Base-by-base conservation (phyloP, 2,113 vertebrate species). In the Siniperca knerii region DNA sequence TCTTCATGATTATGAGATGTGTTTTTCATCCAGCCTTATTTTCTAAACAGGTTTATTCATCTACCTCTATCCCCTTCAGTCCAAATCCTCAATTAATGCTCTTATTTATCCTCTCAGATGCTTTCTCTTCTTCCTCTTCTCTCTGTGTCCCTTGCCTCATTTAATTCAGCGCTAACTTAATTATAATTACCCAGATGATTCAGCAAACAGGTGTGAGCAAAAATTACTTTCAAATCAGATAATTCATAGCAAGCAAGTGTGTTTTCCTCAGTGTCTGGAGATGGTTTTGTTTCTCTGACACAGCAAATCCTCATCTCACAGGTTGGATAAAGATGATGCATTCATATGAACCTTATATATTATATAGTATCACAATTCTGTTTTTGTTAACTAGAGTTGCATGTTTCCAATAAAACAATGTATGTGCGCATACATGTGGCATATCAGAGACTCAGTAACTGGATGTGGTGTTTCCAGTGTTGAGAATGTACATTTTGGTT, bases 21-120 rank as follows among this genome's bases (percentile, higher is more conserved):
- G n/a, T 54, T 76, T 77, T 84, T 57, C 20, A n/a, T 13, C 21
- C 25, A 4, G 3, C 13, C 3, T 57, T 54, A 23, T 61, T 81
- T 84, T 81, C 13, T 37, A 50, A 65, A 83, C 68, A 37, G 1
- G 35, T 86, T 71, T 69, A 76, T 76, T 80, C 77, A 61, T 52
- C 33, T 50, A 8, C 60, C 13, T 87, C 60, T 69, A 37, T 62
- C 70, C 81, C 9, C 55, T 58, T 57, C 68, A 44, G 42, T 79
- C 25, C 82, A 12, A 16, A 57, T 13, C 77, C 64, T 88, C 16
- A 78, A 77, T 91, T 86, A 87, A 82, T 67, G 40, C 67, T 87
- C n/a, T 40, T 69, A 74, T 76, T 87, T 60, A 77, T 77, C 74
- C 50, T 50, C 77, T 75, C 64, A 64, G n/a, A 44, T 12, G 8